phyloP scores from a whole-genome alignment of 2,888 invertebrate genomes.

The Drosophila macrothrix region DNA sequence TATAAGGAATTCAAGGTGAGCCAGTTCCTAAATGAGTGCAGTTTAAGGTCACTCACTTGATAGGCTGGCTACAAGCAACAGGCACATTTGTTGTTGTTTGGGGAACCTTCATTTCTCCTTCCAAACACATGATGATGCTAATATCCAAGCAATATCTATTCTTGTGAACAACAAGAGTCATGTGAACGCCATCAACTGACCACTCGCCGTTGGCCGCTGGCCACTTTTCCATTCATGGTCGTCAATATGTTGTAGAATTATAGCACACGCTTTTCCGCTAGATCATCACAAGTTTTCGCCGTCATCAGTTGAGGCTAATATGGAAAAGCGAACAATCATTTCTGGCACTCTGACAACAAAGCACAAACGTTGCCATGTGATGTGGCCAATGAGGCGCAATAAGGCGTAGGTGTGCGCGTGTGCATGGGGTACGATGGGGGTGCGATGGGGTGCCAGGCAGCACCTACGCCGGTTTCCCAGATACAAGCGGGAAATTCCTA shows the following conservation, averaged over 20 bases:
- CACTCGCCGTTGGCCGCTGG: slow-evolving; percentile 12
- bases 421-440: not conserved
- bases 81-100: not conserved
- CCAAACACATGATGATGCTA: slow-evolving; percentile 61
- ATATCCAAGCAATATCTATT: slow-evolving; percentile 48
- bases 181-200: slow-evolving; percentile 50
- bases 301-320: slow-evolving; percentile 55
- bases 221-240: slow-evolving; percentile 56
- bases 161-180: slow-evolving; percentile 52
- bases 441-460: not conserved
- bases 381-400: slow-evolving; percentile 7
- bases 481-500: not conserved
- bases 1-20: slow-evolving; percentile 17
- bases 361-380: slow-evolving; percentile 47
- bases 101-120: slow-evolving; percentile 76
- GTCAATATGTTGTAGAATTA: slow-evolving; percentile 39
- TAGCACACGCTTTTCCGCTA: slow-evolving; percentile 1
- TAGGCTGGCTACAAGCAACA: not conserved
- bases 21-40: not conserved
- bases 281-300: slow-evolving; percentile 49
- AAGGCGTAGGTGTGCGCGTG: slow-evolving; percentile 69
- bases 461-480: not conserved
- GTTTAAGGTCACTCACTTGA: not conserved
- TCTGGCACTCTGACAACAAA: slow-evolving; percentile 56
- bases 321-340: slow-evolving; percentile 26